These are phyloP conservation scores for Synergus laeviventris DNA, from an alignment of 2,888 invertebrate genomes.

Conservation along the genomic window DNA sequence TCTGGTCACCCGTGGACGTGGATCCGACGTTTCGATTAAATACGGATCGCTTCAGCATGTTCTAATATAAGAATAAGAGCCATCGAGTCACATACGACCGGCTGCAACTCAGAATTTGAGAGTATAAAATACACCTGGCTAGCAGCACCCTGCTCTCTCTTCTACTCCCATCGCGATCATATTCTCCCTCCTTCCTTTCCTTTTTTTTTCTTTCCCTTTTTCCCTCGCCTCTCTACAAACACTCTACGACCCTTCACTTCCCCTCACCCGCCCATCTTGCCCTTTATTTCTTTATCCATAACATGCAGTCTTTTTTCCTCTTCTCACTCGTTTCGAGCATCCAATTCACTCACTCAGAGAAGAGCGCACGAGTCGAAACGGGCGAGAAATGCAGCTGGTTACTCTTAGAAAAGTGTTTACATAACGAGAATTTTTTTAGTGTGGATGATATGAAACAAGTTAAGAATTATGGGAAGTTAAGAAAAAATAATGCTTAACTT, in stretches of 20 bases:
- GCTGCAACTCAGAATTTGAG: constrained; percentile 46
- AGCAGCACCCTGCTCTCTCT: constrained; percentile 33
- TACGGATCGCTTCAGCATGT: constrained; percentile 7
- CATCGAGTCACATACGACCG: constrained; percentile 45
- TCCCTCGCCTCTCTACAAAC: constrained; percentile 22
- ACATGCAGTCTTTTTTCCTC: constrained; percentile 33
- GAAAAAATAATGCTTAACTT: constrained; percentile 11
- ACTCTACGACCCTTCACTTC: constrained; percentile 19
- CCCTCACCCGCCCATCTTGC: background rate
- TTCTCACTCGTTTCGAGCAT: background rate
- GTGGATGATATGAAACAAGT: background rate
- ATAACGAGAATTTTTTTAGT: background rate
- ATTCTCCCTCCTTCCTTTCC: background rate
- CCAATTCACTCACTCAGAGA: background rate
- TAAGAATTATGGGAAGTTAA: background rate
- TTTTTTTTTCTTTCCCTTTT: background rate
- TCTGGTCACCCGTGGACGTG: constrained; percentile 31
- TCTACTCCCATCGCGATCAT: background rate
- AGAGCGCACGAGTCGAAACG: constrained; percentile 6
- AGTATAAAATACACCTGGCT: constrained; percentile 56
- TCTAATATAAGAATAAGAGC: constrained; percentile 34
- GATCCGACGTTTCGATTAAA: constrained; percentile 28
- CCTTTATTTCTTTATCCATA: constrained; percentile 19
- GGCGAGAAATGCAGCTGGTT: constrained; percentile 30
- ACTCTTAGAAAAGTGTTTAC: constrained; percentile 14